Evolutionary conservation across 2,888 invertebrate genomes (phyloP), one percentile per base, ranked within the genome.

Genomic region (Ophioninae sp.): DNA sequence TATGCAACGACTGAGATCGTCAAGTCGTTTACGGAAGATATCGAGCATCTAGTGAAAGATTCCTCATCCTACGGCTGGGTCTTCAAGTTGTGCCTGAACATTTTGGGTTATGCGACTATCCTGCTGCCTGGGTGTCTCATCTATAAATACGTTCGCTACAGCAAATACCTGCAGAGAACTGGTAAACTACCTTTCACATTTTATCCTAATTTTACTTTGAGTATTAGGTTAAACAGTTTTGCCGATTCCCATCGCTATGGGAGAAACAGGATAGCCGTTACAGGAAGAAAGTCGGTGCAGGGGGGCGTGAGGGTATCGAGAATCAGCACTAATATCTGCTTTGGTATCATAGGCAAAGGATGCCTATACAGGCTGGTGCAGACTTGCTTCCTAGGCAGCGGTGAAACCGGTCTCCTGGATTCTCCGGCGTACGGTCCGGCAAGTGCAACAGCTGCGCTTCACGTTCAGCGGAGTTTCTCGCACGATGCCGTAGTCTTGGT

Each of bases 61-160:
- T 86, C 90, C 64, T 93, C 94, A 59, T 93, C 93, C 80, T 95
- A 95, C 87, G 94, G 94, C 81, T 97, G 98, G 98, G 90, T 97
- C 22, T 94, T 97, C 87, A 95, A 96, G 85, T 94, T 98, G 61
- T 90, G 95, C 61, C 94, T 97, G 37, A 99, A 99, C 93, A 94
- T 98, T 78, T 94, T 97, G 22, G 98, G 98, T 17, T 99, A 99
- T 92, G 95, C 96, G 3, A 97, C 97, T n/a, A 94, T 99, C 79
- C 94, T 98, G 91, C 93, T 98, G 81, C 98, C 99, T 0, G 97
- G 97, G 69, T 96, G 95, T 91, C 93, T 98, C 22, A 94, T 98
- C 78, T 97, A 97, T 91, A 96, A 96, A 92, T 98, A 97, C 93
- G 94, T 97, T 37, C 95, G 95, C 85, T 95, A 94, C 90, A 96